These are phyloP conservation scores for Aphelinus atriplicis DNA, from an alignment of 1,140 invertebrate species.

Conservation along the genomic window DNA sequence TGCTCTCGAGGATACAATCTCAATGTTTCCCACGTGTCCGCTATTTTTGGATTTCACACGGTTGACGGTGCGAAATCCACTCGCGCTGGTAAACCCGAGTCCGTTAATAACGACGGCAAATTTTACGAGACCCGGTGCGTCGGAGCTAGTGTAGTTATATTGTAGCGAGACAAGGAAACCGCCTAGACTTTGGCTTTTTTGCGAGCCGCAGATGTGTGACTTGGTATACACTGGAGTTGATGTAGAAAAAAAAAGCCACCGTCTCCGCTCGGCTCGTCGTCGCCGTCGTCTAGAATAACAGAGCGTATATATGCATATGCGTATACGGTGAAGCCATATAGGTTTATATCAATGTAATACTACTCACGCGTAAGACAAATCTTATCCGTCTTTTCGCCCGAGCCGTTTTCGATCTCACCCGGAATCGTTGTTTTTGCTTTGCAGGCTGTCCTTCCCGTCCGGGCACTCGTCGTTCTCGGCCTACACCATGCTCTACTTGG, in stretches of 20 bases:
- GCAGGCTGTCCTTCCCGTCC: conserved; percentile 82
- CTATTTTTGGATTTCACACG: too few species aligned
- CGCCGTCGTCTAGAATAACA: too few species aligned
- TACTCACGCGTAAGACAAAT: too few species aligned
- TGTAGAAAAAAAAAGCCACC: background rate
- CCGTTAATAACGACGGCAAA: background rate
- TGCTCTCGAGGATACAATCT: background rate
- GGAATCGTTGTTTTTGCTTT: conserved; percentile 38
- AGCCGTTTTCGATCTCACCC: too few species aligned
- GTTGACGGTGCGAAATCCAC: too few species aligned
- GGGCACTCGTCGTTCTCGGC: conserved; percentile 85
- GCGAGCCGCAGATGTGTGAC: background rate
- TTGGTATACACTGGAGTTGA: background rate
- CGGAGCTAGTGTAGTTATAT: too few species aligned
- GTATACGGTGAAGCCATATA: background rate
- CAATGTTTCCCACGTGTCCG: background rate
- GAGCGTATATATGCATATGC: background rate
- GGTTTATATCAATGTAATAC: too few species aligned
- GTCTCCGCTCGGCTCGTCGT: too few species aligned
- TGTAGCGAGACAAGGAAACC: background rate
- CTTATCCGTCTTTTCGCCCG: too few species aligned
- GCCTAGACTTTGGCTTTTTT: conserved; percentile 14
- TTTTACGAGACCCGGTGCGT: background rate
- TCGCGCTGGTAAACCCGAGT: background rate
- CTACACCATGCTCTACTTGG: conserved; percentile 82